phyloP scores from a whole-genome alignment of 2,113 vertebrate species.

The Otolemur garnettii region DNA sequence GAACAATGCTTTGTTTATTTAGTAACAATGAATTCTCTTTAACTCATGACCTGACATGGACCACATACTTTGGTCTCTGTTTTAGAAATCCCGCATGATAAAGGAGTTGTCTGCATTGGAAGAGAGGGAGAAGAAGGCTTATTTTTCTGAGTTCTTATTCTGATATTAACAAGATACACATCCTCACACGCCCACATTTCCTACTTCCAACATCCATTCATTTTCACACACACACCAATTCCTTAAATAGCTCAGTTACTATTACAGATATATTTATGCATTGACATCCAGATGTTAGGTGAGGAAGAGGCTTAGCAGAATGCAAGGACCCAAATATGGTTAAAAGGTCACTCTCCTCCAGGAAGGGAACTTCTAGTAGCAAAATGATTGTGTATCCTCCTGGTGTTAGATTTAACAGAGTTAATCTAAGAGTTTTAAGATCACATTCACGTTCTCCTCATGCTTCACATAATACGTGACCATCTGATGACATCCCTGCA shows the following conservation, averaged over 20 bases:
- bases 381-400: not conserved
- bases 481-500: not conserved
- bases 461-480: not conserved
- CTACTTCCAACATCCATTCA: not conserved
- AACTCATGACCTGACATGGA: not conserved
- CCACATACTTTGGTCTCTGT: slow-evolving; percentile 3
- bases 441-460: not conserved
- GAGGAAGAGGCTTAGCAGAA: not conserved
- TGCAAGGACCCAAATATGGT: not conserved
- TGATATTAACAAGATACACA: not conserved
- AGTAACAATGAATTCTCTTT: not conserved
- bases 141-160: not conserved
- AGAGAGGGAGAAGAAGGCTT: not conserved
- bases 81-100: not conserved
- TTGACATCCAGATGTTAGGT: not conserved
- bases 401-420: not conserved
- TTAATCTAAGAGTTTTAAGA: not conserved
- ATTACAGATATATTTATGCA: not conserved
- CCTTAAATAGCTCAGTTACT: not conserved
- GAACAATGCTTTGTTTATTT: not conserved
- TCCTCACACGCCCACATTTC: not conserved
- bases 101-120: slow-evolving; percentile 45
- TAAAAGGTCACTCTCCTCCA: not conserved
- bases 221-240: not conserved
- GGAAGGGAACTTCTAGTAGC: slow-evolving; percentile 2